Conservation (phyloP, 2,797 vertebrate species). For the Alfaro cultratus region DNA sequence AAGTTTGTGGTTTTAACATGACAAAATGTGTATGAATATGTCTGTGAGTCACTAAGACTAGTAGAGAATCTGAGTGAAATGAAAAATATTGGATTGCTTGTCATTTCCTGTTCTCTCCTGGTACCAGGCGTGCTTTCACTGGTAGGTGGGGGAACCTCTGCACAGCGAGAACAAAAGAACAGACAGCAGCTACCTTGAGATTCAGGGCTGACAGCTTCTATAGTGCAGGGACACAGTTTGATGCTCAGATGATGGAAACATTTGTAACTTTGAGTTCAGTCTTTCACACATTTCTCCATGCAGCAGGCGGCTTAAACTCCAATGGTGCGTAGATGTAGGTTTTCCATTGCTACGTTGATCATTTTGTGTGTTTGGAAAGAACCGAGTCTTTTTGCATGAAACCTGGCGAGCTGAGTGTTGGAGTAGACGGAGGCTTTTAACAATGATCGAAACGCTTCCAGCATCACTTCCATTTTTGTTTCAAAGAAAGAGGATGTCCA, state of each 20-base stretch:
- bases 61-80: slow-evolving; percentile 2
- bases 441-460: not conserved
- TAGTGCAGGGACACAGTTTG: slow-evolving; percentile 5
- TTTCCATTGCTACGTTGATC: not conserved
- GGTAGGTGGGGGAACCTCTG: not conserved
- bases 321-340: not conserved
- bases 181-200: slow-evolving; percentile 32
- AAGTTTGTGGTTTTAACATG: not conserved
- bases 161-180: slow-evolving; percentile 21
- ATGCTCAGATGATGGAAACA: not conserved
- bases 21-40: not conserved
- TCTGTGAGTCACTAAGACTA: not conserved
- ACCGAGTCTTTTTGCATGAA: not conserved
- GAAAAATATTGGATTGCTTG: not conserved
- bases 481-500: not conserved
- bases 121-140: not conserved
- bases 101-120: slow-evolving; percentile 3
- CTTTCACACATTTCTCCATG: not conserved
- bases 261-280: slow-evolving; percentile 15
- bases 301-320: not conserved
- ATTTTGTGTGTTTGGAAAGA: slow-evolving; percentile 11
- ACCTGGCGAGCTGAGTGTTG: slow-evolving; percentile 15
- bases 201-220: slow-evolving; percentile 25
- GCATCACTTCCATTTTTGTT: not conserved
- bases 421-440: slow-evolving; percentile 15